A percentile compares a stretch with the other conserved stretches of the same genome.
Evolutionary conservation across 2,797 vertebrate genomes (phyloP).

Genomic region (Manis javanica): DNA sequence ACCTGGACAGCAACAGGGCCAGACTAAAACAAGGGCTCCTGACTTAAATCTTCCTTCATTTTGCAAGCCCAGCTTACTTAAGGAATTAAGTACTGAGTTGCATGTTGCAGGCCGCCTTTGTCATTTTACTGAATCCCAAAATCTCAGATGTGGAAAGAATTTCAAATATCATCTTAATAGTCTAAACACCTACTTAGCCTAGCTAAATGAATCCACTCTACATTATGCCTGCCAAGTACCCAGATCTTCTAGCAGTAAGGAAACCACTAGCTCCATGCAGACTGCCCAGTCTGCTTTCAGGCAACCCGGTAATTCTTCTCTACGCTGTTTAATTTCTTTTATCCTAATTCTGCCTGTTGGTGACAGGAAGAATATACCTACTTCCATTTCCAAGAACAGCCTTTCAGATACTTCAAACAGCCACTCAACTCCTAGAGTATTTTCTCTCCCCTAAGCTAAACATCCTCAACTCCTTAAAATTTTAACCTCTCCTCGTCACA

Average conservation of each 20-base stretch:
- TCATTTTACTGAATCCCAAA: conserved; percentile 22
- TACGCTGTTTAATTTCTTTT: background rate
- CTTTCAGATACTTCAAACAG: background rate
- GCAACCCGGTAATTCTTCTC: background rate
- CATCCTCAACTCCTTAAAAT: background rate
- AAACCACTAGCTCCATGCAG: background rate
- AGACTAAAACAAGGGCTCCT: background rate
- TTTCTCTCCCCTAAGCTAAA: conserved; percentile 11
- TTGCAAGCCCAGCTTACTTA: background rate
- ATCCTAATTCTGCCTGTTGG: background rate
- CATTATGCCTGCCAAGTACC: background rate
- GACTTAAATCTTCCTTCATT: background rate
- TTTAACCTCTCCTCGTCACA: background rate
- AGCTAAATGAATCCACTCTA: background rate
- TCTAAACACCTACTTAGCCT: background rate
- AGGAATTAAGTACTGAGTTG: background rate
- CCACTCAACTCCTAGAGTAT: background rate
- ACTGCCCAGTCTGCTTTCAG: background rate
- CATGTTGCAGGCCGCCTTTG: background rate
- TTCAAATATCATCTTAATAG: background rate
- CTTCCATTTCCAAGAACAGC: background rate
- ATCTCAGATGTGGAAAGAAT: background rate
- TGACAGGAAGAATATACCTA: background rate
- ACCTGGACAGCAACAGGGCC: background rate
- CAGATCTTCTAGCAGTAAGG: background rate